phyloP scores from a whole-genome alignment of 2,888 invertebrate genomes.

The Vanessa cardui region DNA sequence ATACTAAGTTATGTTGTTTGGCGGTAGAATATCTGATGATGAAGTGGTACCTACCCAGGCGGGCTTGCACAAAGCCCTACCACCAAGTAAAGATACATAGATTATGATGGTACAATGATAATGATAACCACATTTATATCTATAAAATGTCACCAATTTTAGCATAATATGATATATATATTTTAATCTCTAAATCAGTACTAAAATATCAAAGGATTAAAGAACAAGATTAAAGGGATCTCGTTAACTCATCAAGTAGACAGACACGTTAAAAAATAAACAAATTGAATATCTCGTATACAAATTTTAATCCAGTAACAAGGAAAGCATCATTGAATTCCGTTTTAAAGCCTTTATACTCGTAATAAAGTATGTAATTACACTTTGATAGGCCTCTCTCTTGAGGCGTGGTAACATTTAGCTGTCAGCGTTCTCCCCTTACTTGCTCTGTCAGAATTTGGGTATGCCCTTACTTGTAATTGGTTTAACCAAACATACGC shows the following conservation, averaged over 20 bases:
- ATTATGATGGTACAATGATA: no score
- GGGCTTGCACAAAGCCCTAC: no score
- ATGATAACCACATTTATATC: no score
- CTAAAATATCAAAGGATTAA: neutral
- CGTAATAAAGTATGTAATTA: conserved; percentile 60
- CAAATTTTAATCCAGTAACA: conserved; percentile 51
- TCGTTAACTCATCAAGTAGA: conserved; percentile 10
- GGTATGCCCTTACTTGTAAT: conserved; percentile 8
- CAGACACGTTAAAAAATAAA: conserved; percentile 9
- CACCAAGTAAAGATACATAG: no score
- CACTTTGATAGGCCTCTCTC: conserved; percentile 57
- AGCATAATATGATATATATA: no score
- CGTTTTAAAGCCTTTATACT: conserved; percentile 41
- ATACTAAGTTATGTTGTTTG: no score
- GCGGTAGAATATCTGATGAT: no score
- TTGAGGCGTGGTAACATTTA: conserved; percentile 57
- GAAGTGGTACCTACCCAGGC: no score
- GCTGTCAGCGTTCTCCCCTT: conserved; percentile 64
- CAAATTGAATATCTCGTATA: conserved; percentile 49
- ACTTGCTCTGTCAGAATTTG: conserved; percentile 21
- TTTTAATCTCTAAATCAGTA: neutral
- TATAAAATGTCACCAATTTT: no score
- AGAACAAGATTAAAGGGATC: conserved; percentile 11
- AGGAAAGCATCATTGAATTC: conserved; percentile 57
- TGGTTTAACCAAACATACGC: conserved; percentile 24